Evolutionary conservation across 2,113 vertebrate genomes (phyloP).

Genomic region (Sterna hirundo): DNA sequence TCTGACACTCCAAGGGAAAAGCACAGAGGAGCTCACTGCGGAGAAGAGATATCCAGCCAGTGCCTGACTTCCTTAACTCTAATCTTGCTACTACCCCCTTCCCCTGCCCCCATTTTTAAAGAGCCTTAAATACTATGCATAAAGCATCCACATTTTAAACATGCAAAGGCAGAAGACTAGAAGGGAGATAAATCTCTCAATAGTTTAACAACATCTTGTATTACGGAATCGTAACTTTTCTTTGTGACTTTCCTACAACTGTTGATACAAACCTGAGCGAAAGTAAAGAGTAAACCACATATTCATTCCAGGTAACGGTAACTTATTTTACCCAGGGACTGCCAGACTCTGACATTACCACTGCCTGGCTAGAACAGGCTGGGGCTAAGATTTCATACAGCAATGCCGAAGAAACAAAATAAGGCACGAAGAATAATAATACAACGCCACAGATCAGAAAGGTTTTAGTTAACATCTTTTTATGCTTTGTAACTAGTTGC

Average conservation of each 20-base stretch:
- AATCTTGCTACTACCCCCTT: not conserved
- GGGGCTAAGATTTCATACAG: not conserved
- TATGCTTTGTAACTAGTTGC: not conserved
- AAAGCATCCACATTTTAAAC: not conserved
- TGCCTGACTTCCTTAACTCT: not conserved
- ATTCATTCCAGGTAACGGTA: not conserved
- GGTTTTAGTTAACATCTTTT: not conserved
- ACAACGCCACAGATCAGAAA: not conserved
- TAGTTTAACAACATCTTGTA: not conserved
- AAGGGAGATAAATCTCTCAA: not conserved
- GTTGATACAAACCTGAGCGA: not conserved
- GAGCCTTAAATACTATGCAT: not conserved
- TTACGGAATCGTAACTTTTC: not conserved
- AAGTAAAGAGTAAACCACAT: not conserved
- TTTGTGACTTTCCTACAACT: not conserved
- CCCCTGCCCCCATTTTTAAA: not conserved
- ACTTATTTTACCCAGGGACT: not conserved
- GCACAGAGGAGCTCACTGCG: not conserved
- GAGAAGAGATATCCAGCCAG: not conserved
- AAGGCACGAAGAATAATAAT: not conserved
- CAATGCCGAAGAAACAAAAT: not conserved
- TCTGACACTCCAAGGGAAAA: not conserved
- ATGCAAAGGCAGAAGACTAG: not conserved
- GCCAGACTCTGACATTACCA: not conserved
- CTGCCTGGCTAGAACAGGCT: not conserved